Conservation (phyloP, 2,113 vertebrate species). For the Serinus canaria region DNA sequence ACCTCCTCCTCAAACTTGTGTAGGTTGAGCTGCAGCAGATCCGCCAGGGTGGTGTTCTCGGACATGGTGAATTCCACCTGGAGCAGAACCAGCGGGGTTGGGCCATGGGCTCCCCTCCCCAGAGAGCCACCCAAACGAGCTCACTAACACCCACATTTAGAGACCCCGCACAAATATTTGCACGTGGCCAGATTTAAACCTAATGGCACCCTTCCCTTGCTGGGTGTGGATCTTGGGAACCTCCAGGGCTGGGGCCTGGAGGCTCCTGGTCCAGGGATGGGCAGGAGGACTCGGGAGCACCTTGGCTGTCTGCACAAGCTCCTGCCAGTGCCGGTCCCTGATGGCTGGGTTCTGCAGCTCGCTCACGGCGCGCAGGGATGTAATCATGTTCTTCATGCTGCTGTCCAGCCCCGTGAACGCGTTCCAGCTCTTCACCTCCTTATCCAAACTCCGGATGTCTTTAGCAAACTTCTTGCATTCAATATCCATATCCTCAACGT, state of each 20-base stretch:
- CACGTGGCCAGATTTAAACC: background rate
- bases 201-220: background rate
- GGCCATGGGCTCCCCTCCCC: fast-evolving
- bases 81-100: fast-evolving
- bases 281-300: background rate
- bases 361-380: constrained; percentile 58
- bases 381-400: constrained; percentile 74
- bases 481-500: constrained; percentile 74
- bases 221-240: background rate
- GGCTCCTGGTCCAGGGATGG: background rate
- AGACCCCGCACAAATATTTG: background rate
- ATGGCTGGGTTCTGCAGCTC: constrained; percentile 80
- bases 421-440: constrained; percentile 74
- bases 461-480: constrained; percentile 78
- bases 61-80: constrained; percentile 83
- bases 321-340: constrained; percentile 75
- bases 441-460: constrained; percentile 70
- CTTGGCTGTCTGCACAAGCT: constrained; percentile 77
- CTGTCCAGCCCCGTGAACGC: constrained; percentile 70
- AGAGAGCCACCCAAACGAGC: background rate
- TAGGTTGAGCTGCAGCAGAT: constrained; percentile 74
- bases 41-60: constrained; percentile 64
- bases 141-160: fast-evolving
- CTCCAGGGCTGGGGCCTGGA: fast-evolving
- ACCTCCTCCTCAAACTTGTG: constrained; percentile 77